Percentiles rank a stretch among this genome's conserved stretches.
Conservation (phyloP, 2,113 vertebrate genomes). For the Sakesphorus luctuosus region DNA sequence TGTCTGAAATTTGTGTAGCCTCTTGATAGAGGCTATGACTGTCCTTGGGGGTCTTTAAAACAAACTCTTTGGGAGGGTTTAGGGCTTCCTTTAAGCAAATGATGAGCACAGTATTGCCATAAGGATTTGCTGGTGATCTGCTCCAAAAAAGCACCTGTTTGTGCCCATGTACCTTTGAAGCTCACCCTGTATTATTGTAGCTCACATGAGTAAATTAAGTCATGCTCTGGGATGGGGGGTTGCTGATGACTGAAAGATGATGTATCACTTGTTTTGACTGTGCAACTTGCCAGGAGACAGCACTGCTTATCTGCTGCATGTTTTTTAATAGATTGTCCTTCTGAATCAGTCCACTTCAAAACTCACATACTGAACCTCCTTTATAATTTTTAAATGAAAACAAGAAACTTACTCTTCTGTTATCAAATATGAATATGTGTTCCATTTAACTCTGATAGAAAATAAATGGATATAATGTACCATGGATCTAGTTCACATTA, state of each 20-base stretch:
- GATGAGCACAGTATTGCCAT: neutral
- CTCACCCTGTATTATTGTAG: neutral
- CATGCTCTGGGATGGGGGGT: rapidly evolving
- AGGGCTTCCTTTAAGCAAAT: neutral
- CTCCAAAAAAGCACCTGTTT: neutral
- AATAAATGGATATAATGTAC: neutral
- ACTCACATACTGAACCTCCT: neutral
- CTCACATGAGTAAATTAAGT: neutral
- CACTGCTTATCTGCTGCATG: neutral
- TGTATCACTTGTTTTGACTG: neutral
- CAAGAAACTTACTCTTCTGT: neutral
- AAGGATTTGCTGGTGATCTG: neutral
- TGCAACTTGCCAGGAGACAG: neutral
- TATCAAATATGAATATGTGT: neutral
- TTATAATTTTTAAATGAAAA: neutral
- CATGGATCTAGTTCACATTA: neutral
- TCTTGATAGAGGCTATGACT: neutral
- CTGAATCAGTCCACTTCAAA: neutral
- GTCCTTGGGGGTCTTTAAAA: neutral
- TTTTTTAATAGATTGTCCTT: neutral
- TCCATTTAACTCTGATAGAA: neutral
- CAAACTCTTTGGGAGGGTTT: neutral
- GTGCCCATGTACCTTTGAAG: neutral
- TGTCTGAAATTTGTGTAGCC: neutral
- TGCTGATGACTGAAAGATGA: neutral